These are phyloP conservation scores for Heterodera schachtii DNA, from an alignment of 1,140 invertebrate species.

Conservation along the genomic window DNA sequence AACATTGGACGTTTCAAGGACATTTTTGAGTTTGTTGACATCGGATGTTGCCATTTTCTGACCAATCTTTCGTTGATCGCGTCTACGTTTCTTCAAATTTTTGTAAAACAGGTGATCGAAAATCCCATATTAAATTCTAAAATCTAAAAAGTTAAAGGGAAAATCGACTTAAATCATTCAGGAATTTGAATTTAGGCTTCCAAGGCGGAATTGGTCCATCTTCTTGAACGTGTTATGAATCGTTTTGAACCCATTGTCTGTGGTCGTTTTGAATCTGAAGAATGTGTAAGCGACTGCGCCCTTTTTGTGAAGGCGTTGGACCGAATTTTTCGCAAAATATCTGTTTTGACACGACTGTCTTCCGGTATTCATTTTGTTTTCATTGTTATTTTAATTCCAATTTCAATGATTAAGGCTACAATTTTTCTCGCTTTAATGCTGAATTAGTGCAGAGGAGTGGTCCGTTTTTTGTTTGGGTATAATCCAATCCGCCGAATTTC, in stretches of 20 bases:
- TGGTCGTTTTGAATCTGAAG: conserved; percentile 39
- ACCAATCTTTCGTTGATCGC: conserved; percentile 37
- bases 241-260: conserved; percentile 36
- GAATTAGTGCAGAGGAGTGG: conserved; percentile 9
- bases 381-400: neutral
- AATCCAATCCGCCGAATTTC: conserved; percentile 5
- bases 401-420: conserved; percentile 17
- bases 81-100: conserved; percentile 35
- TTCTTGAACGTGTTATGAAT: conserved; percentile 38
- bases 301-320: conserved; percentile 49
- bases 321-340: conserved; percentile 46
- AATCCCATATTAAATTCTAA: neutral
- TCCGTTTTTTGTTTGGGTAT: neutral
- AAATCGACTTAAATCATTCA: neutral
- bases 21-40: conserved; percentile 43
- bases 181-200: conserved; percentile 24
- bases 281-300: conserved; percentile 43
- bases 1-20: conserved; percentile 18
- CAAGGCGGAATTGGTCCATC: conserved; percentile 26
- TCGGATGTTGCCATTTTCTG: conserved; percentile 40
- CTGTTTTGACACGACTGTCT: conserved; percentile 42
- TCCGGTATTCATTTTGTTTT: conserved; percentile 11
- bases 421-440: conserved; percentile 11
- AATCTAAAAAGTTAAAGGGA: neutral
- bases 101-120: conserved; percentile 31